These are phyloP conservation scores for Ptychodera flava DNA, from an alignment of 35 echinoderm and acorn worm species.

Conservation along the genomic window DNA sequence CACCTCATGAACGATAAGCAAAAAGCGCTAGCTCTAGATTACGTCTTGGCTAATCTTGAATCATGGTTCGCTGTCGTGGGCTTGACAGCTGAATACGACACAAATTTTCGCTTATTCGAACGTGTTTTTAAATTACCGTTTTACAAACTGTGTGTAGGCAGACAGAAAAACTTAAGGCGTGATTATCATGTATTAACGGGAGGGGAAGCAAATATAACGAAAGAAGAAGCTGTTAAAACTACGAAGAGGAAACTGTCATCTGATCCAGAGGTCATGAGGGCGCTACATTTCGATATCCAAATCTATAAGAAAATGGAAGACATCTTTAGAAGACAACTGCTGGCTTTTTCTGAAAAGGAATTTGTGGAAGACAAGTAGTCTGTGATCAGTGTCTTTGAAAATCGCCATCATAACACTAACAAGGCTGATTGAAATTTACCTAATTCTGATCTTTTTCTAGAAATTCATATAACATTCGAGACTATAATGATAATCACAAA, in stretches of 20 bases:
- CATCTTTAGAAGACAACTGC: neutral
- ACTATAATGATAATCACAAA: too few relatives aligned
- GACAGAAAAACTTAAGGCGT: neutral
- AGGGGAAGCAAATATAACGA: neutral
- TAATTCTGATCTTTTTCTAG: too few relatives aligned
- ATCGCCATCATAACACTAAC: too few relatives aligned
- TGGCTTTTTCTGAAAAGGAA: too few relatives aligned
- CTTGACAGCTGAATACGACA: constrained; percentile 27
- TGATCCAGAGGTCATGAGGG: neutral
- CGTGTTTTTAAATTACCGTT: constrained; percentile 11
- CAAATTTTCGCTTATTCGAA: constrained; percentile 14
- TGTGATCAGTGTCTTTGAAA: too few relatives aligned
- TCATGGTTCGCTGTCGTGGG: constrained; percentile 23
- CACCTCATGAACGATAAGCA: neutral
- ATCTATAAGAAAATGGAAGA: neutral
- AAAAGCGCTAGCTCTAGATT: neutral
- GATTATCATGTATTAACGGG: neutral
- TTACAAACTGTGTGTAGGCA: neutral
- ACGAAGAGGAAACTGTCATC: neutral
- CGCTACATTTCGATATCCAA: neutral
- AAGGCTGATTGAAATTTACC: too few relatives aligned
- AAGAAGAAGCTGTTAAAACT: neutral
- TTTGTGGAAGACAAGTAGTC: too few relatives aligned
- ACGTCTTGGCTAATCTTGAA: neutral
- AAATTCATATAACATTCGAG: too few relatives aligned